Base-by-base conservation (phyloP, 2,113 vertebrate genomes). In the Equus quagga region DNA sequence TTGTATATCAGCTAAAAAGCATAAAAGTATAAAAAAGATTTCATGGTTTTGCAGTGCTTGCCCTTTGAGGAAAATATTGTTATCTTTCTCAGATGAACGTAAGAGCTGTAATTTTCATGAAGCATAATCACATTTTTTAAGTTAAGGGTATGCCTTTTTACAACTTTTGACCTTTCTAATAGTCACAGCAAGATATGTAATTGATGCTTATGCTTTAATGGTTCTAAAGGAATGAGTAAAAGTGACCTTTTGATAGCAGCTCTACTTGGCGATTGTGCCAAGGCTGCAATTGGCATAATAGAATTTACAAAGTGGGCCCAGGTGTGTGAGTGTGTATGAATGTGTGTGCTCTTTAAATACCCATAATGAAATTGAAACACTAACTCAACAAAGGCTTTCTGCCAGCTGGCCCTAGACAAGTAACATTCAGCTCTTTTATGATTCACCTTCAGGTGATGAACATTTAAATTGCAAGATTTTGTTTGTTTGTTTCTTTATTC, bases 101-200 rank as follows among this genome's bases (percentile, higher is more conserved):
- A 70, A 97, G 64, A 85, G 36, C 73, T 76, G 54, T 96, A 94
- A 97, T 98, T 98, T 98, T 98, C 97, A 97, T 82, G 97, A 98
- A 97, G 88, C 11, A 60, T 95, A 93, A 97, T 98, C 96, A 95
- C 85, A 96, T 98, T 98, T 94, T 54, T 97, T 96, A 98, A 98
- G 83, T 97, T 98, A 98, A 98, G 98, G 91, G 67, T 94, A 97
- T 85, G 87, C 51, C 96, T 98, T 97, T 98, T 91, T 92, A 94
- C 72, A 95, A 96, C 96, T 94, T 98, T 75, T 98, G 98, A 99
- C 98, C 98, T 99, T 98, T 98, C 94, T 98, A 98, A 98, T 92
- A 96, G 91, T 92, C 88, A 96, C 97, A 91, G 94, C 84, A 97
- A 98, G 88, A 89, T 97, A 80, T 49, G 83, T 97, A 98, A 98